phyloP scores from a whole-genome alignment of 2,113 vertebrate species.

The Hydrochoerus hydrochaeris region DNA sequence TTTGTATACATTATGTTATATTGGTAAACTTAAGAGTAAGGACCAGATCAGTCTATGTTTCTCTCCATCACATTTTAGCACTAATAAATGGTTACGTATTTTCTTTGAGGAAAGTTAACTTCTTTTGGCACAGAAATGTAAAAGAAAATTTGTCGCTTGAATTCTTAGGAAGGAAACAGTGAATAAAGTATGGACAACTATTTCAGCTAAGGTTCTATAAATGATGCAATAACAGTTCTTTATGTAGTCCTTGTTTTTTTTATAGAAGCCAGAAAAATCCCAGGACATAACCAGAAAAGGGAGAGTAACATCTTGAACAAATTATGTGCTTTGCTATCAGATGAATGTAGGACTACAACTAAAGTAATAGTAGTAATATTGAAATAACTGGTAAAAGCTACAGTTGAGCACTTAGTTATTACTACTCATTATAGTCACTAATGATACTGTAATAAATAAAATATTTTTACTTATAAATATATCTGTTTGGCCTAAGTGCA shows the following conservation, averaged over 20 bases:
- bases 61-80: constrained; percentile 6
- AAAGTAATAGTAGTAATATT: background rate
- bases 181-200: background rate
- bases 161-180: constrained; percentile 34
- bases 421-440: background rate
- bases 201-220: constrained; percentile 7
- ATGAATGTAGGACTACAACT: background rate
- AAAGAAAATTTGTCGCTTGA: constrained; percentile 39
- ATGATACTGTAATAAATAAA: background rate
- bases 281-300: background rate
- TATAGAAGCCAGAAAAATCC: background rate
- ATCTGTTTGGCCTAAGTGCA: background rate
- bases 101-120: constrained; percentile 41
- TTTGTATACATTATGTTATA: background rate
- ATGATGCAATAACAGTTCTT: constrained; percentile 21
- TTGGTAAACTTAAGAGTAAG: background rate
- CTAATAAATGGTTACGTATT: constrained; percentile 4
- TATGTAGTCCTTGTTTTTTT: constrained; percentile 36
- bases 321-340: background rate
- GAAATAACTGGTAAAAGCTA: background rate
- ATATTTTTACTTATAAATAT: background rate
- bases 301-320: background rate
- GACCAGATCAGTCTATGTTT: background rate
- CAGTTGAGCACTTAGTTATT: background rate
- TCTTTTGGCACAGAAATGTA: background rate